Conservation (phyloP, 2,888 invertebrate species). For the Subacronicta megacephala region DNA sequence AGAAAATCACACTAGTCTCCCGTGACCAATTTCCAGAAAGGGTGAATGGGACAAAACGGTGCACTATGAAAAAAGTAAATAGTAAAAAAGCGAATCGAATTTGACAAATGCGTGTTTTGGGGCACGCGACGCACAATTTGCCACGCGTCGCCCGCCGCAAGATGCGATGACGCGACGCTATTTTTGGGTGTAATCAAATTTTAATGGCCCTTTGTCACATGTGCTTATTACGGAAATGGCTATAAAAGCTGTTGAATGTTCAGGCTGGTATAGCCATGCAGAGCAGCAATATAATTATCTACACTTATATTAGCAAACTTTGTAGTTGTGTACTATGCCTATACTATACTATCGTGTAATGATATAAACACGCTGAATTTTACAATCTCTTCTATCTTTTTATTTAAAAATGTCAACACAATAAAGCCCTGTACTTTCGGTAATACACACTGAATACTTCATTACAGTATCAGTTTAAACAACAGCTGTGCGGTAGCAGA, state of each 20-base stretch:
- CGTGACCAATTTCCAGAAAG: conserved; percentile 83
- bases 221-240: conserved; percentile 55
- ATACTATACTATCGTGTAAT: neutral
- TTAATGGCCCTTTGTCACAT: conserved; percentile 63
- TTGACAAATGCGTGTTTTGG: conserved; percentile 87
- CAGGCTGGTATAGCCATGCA: neutral
- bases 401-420: conserved; percentile 25
- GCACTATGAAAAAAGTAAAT: conserved; percentile 80
- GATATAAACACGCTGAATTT: conserved; percentile 25
- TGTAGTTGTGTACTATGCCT: conserved; percentile 15
- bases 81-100: conserved; percentile 85
- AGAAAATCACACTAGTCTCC: conserved; percentile 77
- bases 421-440: conserved; percentile 18
- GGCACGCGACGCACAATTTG: conserved; percentile 82
- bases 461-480: conserved; percentile 60
- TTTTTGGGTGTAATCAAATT: conserved; percentile 68
- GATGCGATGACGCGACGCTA: conserved; percentile 61
- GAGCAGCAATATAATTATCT: conserved; percentile 4
- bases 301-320: conserved; percentile 17
- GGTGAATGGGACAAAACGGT: conserved; percentile 71
- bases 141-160: conserved; percentile 67
- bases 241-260: conserved; percentile 41
- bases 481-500: conserved; percentile 70
- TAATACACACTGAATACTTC: conserved; percentile 43
- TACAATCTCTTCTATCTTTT: conserved; percentile 42